Conservation (phyloP, 2,113 vertebrate genomes). For the Aptenodytes patagonicus region DNA sequence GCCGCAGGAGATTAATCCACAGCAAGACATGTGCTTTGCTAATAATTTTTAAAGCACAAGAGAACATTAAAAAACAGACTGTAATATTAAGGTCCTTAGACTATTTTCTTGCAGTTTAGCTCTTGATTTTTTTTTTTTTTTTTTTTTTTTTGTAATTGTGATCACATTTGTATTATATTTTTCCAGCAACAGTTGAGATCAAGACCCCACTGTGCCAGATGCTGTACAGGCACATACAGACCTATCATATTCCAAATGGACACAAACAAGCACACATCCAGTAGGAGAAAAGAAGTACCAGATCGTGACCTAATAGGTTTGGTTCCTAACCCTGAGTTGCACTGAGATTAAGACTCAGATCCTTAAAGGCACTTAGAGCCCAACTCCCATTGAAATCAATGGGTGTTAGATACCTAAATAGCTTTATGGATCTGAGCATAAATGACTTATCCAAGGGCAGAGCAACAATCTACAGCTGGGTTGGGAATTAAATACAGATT, state of each 20-base stretch:
- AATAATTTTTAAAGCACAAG: neutral
- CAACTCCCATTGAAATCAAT: conserved; percentile 41
- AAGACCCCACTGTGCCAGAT: neutral
- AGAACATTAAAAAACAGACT: neutral
- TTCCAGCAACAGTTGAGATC: neutral
- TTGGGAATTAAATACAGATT: conserved; percentile 47
- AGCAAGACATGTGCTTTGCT: neutral
- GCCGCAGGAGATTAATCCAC: neutral
- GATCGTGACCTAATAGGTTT: neutral
- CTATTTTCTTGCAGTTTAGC: neutral
- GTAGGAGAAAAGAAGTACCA: neutral
- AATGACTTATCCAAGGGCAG: conserved; percentile 44
- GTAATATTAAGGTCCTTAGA: neutral
- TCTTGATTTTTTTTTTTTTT: neutral
- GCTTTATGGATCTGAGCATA: conserved; percentile 42
- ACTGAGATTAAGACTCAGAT: conserved; percentile 11
- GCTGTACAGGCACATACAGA: neutral
- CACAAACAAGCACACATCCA: neutral
- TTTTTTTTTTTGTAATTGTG: neutral
- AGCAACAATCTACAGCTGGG: neutral
- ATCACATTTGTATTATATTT: neutral
- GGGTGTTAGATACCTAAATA: conserved; percentile 45
- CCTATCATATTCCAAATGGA: neutral
- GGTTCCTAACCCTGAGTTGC: neutral
- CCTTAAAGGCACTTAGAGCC: conserved; percentile 10